Conservation (phyloP, 2,888 invertebrate genomes). For the Tipula lateralis region DNA sequence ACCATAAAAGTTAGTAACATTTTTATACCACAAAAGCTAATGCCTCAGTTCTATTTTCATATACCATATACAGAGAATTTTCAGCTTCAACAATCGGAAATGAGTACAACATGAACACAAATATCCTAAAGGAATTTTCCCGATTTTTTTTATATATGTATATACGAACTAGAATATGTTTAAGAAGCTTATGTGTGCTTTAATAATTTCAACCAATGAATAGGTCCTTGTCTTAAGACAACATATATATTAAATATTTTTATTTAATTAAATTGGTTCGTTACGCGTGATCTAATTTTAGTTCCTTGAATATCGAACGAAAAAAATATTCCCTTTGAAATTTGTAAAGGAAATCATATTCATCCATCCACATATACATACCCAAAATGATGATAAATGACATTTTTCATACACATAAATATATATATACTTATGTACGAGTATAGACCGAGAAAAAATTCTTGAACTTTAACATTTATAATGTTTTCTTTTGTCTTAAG, state of each 20-base stretch:
- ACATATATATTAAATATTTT: not conserved
- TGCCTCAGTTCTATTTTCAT: not conserved
- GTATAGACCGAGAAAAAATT: not conserved
- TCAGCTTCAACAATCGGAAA: not conserved
- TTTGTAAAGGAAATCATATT: not conserved
- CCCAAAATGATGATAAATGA: not conserved
- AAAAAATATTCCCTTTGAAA: not conserved
- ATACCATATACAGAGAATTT: not conserved
- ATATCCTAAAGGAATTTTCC: not conserved
- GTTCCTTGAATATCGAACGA: not conserved
- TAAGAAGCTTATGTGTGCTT: not conserved
- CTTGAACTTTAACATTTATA: not conserved
- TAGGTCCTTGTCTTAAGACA: not conserved
- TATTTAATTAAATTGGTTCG: not conserved
- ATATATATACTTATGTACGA: too few relatives aligned
- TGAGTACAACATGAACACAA: not conserved
- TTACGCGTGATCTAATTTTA: not conserved
- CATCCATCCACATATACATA: not conserved
- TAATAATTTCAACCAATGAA: not conserved
- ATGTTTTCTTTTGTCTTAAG: not conserved
- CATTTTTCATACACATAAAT: not conserved
- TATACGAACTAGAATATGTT: not conserved
- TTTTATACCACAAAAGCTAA: not conserved
- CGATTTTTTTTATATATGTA: not conserved
- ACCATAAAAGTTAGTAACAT: constrained; percentile 11